Evolutionary conservation across 2,888 invertebrate species (phyloP).

Genomic region (Campopleginae sp.): DNA sequence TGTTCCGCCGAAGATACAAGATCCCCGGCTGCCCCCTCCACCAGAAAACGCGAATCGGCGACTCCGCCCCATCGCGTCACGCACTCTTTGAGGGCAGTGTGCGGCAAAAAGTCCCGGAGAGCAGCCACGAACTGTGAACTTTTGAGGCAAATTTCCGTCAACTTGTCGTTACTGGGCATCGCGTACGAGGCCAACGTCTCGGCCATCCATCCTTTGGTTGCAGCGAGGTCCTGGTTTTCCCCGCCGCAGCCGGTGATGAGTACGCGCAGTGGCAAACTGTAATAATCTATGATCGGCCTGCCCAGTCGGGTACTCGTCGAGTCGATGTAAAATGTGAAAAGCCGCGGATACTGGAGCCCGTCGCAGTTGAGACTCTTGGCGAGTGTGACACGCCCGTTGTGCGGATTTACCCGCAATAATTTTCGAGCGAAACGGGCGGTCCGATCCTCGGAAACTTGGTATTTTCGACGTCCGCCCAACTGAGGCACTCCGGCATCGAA

Average conservation of each 20-base stretch:
- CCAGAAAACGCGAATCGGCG: slow-evolving; percentile 90
- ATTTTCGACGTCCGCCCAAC: slow-evolving; percentile 91
- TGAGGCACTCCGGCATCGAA: slow-evolving; percentile 93
- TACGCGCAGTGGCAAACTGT: slow-evolving; percentile 91
- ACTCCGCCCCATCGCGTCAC: slow-evolving; percentile 92
- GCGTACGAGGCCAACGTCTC: slow-evolving; percentile 95
- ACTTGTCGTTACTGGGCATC: slow-evolving; percentile 92
- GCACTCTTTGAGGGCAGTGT: slow-evolving; percentile 90
- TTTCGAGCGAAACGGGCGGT: slow-evolving; percentile 93
- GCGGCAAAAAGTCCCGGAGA: slow-evolving; percentile 91
- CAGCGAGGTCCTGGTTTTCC: slow-evolving; percentile 87
- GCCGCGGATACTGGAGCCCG: slow-evolving; percentile 92
- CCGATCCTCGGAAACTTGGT: slow-evolving; percentile 92
- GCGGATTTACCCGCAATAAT: slow-evolving; percentile 90
- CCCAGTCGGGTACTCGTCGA: slow-evolving; percentile 92
- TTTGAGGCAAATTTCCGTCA: slow-evolving; percentile 92
- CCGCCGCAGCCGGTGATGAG: slow-evolving; percentile 91
- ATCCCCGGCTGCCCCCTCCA: slow-evolving; percentile 92
- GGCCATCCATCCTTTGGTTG: slow-evolving; percentile 93
- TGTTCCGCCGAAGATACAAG: slow-evolving; percentile 92
- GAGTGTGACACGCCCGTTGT: slow-evolving; percentile 90
- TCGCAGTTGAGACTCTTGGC: slow-evolving; percentile 91
- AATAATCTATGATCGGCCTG: slow-evolving; percentile 90
- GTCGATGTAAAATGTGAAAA: slow-evolving; percentile 94
- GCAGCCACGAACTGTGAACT: slow-evolving; percentile 93